Percentiles rank a stretch among this genome's conserved stretches.
These are phyloP conservation scores for Drosophila parabipectinata DNA, from an alignment of 1,140 invertebrate genomes.

Conservation along the genomic window DNA sequence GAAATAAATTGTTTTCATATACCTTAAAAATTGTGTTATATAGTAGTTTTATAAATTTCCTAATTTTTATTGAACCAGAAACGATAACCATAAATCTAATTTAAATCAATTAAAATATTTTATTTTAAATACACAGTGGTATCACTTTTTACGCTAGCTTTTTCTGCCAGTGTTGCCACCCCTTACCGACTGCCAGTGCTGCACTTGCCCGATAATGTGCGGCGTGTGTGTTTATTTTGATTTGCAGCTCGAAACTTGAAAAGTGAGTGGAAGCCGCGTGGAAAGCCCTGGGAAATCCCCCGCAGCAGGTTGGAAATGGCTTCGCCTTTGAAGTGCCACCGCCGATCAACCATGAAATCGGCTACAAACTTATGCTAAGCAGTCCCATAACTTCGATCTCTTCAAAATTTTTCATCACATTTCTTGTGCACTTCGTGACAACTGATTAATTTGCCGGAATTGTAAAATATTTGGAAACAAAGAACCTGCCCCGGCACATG, in stretches of 20 bases:
- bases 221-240: conserved; percentile 76
- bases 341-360: conserved; percentile 15
- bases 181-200: conserved; percentile 21
- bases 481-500: conserved; percentile 9
- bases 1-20: too few species aligned
- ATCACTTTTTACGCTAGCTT: background rate
- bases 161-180: conserved; percentile 22
- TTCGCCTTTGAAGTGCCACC: conserved; percentile 32
- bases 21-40: too few species aligned
- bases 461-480: background rate
- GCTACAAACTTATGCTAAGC: conserved; percentile 37
- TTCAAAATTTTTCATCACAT: too few species aligned
- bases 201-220: conserved; percentile 78
- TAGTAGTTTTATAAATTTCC: too few species aligned
- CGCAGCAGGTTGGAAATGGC: conserved; percentile 30
- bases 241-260: conserved; percentile 43
- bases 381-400: conserved; percentile 6
- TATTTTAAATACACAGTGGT: too few species aligned
- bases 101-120: too few species aligned
- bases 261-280: background rate
- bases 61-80: too few species aligned
- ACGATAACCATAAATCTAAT: too few species aligned
- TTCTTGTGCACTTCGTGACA: too few species aligned
- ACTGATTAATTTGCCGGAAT: conserved; percentile 29
- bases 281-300: background rate